phyloP scores from a whole-genome alignment of 35 echinoderm and acorn worm species.

The Diadema setosum region DNA sequence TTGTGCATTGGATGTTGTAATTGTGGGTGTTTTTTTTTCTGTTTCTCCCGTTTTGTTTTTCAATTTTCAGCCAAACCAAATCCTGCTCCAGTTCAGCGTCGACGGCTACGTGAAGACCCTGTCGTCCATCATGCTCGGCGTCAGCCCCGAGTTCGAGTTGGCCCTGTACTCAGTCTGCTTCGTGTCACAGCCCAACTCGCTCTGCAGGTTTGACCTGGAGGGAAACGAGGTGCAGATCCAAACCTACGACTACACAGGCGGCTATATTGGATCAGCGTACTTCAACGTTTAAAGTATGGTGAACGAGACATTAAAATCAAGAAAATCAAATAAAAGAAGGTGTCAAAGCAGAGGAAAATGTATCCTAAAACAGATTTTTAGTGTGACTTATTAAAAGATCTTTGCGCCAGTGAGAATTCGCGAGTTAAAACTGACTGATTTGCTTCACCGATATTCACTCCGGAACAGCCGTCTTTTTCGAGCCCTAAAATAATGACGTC shows the following conservation, averaged over 20 bases:
- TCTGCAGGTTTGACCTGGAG: conserved; percentile 41
- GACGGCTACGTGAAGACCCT: conserved; percentile 41
- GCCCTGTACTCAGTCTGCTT: conserved; percentile 81
- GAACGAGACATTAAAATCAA: too few relatives aligned
- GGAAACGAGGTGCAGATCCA: conserved; percentile 35
- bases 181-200: conserved; percentile 15
- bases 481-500: too few relatives aligned
- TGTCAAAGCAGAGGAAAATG: too few relatives aligned
- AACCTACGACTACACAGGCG: conserved; percentile 39
- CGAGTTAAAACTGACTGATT: too few relatives aligned
- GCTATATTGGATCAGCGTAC: conserved; percentile 51
- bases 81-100: conserved; percentile 71
- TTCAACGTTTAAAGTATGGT: conserved; percentile 53
- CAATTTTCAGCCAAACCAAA: conserved; percentile 37
- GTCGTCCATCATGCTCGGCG: conserved; percentile 66
- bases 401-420: too few relatives aligned
- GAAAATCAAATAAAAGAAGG: too few relatives aligned
- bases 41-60: background rate
- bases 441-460: too few relatives aligned
- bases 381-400: too few relatives aligned
- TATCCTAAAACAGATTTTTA: too few relatives aligned
- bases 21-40: background rate
- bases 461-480: too few relatives aligned
- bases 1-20: too few relatives aligned
- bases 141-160: conserved; percentile 95